Evolutionary conservation across 2,888 invertebrate genomes (phyloP).

Genomic region (Papilio demoleus): DNA sequence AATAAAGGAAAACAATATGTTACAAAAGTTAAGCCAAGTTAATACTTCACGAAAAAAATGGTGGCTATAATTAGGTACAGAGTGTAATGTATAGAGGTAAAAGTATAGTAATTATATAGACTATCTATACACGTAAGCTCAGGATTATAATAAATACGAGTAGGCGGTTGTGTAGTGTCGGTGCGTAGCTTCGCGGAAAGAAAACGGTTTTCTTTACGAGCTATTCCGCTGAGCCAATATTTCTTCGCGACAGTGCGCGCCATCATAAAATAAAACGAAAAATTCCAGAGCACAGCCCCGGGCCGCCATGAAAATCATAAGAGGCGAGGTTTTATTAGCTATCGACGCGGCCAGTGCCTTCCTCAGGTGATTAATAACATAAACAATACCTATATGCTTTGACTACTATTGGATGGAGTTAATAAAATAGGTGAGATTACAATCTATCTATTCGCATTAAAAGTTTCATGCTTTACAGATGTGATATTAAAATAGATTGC

Average conservation of each 20-base stretch:
- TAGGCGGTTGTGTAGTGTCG: conserved; percentile 67
- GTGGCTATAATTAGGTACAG: neutral
- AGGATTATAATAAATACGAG: conserved; percentile 69
- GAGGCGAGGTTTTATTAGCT: conserved; percentile 77
- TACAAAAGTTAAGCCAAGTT: too few species aligned
- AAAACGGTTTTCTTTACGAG: conserved; percentile 82
- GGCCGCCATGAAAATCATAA: conserved; percentile 80
- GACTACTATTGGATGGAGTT: conserved; percentile 23
- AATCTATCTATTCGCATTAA: conserved; percentile 7
- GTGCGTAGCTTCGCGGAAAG: conserved; percentile 79
- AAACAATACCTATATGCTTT: conserved; percentile 42
- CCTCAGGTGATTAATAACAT: conserved; percentile 73
- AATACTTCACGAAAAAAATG: too few species aligned
- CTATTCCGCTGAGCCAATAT: conserved; percentile 83
- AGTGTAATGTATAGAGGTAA: conserved; percentile 1
- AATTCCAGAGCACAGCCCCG: conserved; percentile 78
- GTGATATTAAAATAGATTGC: neutral
- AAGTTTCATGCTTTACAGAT: neutral
- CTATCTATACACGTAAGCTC: conserved; percentile 54
- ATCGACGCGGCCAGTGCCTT: conserved; percentile 65
- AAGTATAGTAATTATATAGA: conserved; percentile 52
- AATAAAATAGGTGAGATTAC: conserved; percentile 10
- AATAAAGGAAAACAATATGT: too few species aligned
- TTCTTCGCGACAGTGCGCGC: conserved; percentile 82
- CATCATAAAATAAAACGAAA: conserved; percentile 84